Percentiles rank a stretch among this genome's conserved stretches.
Evolutionary conservation across 2,113 vertebrate genomes (phyloP).

Genomic region (Murina feae): DNA sequence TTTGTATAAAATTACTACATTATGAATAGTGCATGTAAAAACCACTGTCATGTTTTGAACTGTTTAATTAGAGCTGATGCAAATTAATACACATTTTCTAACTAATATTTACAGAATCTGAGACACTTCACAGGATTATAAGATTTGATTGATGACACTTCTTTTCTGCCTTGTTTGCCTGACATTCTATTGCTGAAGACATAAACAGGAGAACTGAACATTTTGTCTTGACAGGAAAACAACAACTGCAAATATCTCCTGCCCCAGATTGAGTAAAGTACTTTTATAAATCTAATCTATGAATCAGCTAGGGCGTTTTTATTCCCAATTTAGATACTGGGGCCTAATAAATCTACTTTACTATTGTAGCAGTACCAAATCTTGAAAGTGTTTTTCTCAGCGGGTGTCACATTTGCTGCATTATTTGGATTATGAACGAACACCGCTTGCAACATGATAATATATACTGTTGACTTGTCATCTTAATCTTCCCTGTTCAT

Average conservation of each 20-base stretch:
- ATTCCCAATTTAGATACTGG: conserved; percentile 35
- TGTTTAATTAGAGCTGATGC: conserved; percentile 42
- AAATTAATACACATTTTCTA: conserved; percentile 52
- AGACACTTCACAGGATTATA: conserved; percentile 26
- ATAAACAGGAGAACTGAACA: neutral
- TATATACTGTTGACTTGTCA: conserved; percentile 42
- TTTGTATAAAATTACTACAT: conserved; percentile 29
- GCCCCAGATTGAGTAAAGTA: neutral
- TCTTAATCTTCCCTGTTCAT: conserved; percentile 52
- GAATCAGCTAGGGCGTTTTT: conserved; percentile 37
- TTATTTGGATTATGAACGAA: conserved; percentile 63
- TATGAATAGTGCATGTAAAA: conserved; percentile 37
- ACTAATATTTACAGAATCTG: conserved; percentile 53
- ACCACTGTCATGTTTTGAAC: conserved; percentile 47
- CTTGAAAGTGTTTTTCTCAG: conserved; percentile 49
- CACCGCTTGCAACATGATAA: conserved; percentile 27
- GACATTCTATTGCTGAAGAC: neutral
- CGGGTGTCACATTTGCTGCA: conserved; percentile 24
- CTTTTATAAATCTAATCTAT: conserved; percentile 43
- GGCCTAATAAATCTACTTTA: conserved; percentile 60
- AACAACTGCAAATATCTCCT: conserved; percentile 46
- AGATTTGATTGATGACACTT: conserved; percentile 41
- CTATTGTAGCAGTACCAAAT: conserved; percentile 27
- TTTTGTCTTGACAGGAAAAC: conserved; percentile 45
- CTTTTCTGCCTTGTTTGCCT: conserved; percentile 35